Conservation (phyloP, 2,113 vertebrate genomes). For the Gobius niger region DNA sequence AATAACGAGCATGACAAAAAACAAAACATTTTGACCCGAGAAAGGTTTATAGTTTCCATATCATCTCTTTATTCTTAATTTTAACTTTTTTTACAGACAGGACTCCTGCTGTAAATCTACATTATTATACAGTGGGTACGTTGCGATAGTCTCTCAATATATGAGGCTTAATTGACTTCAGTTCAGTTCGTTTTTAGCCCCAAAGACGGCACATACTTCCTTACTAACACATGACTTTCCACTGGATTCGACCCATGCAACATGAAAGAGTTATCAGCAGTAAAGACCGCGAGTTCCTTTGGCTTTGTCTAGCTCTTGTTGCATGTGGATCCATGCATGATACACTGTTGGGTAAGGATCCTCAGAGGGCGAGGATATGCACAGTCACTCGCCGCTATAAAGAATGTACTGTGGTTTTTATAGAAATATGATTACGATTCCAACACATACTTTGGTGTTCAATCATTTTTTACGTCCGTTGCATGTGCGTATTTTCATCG, state of each 20-base stretch:
- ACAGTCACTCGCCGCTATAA: constrained; percentile 12
- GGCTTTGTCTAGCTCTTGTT: constrained; percentile 26
- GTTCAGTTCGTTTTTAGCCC: constrained; percentile 17
- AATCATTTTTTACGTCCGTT: constrained; percentile 31
- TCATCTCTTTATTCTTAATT: constrained; percentile 56
- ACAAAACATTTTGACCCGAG: not conserved
- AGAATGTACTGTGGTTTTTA: not conserved
- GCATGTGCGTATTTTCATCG: constrained; percentile 19
- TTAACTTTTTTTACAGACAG: constrained; percentile 51
- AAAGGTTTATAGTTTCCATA: constrained; percentile 31
- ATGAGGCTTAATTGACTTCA: constrained; percentile 9
- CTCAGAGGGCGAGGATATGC: constrained; percentile 24
- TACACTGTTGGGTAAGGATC: constrained; percentile 23
- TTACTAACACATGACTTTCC: constrained; percentile 17
- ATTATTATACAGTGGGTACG: constrained; percentile 46
- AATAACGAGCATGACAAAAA: no score
- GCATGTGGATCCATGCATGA: constrained; percentile 54
- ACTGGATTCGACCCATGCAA: constrained; percentile 55
- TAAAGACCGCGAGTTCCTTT: constrained; percentile 6
- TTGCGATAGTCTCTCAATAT: constrained; percentile 32
- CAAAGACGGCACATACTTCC: not conserved
- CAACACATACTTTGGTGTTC: constrained; percentile 17
- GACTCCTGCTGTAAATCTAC: constrained; percentile 57
- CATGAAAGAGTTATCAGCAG: constrained; percentile 27
- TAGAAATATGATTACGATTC: constrained; percentile 28